Conservation (phyloP, 2,113 vertebrate species). For the Callochromis pleurospilus region DNA sequence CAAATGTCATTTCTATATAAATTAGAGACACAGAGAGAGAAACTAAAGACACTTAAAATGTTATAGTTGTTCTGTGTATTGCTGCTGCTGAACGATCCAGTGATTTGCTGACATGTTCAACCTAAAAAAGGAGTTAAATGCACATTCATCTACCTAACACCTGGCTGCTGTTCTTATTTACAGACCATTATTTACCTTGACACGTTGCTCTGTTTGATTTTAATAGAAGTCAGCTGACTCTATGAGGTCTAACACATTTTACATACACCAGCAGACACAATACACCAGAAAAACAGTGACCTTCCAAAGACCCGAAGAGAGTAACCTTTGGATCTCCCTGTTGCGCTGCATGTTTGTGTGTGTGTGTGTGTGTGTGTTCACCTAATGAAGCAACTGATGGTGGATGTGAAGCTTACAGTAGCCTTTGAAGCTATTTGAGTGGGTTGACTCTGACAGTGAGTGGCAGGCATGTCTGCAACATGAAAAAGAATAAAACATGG, state of each 20-base stretch:
- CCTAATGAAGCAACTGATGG: constrained; percentile 43
- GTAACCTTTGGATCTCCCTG: constrained; percentile 11
- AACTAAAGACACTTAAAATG: accelerated
- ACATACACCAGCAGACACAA: not conserved
- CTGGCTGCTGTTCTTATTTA: not conserved
- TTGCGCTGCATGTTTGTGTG: not conserved
- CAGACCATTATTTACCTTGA: not conserved
- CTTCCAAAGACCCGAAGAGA: constrained; percentile 20
- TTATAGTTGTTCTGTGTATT: not conserved
- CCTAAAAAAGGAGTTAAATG: not conserved
- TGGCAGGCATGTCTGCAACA: constrained; percentile 67
- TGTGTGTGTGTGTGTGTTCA: constrained; percentile 6
- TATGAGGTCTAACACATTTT: not conserved
- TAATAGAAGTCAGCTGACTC: not conserved
- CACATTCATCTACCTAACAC: not conserved
- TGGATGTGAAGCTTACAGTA: constrained; percentile 38
- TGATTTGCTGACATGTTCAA: not conserved
- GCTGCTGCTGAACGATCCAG: accelerated
- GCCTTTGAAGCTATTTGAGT: constrained; percentile 65
- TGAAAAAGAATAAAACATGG: constrained; percentile 79
- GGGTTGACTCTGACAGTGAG: constrained; percentile 67
- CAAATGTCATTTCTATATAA: no score
- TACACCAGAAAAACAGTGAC: constrained; percentile 12
- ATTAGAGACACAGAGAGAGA: not conserved
- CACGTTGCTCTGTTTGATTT: not conserved